phyloP scores from a whole-genome alignment of 2,113 vertebrate species.

The Columba janthina region DNA sequence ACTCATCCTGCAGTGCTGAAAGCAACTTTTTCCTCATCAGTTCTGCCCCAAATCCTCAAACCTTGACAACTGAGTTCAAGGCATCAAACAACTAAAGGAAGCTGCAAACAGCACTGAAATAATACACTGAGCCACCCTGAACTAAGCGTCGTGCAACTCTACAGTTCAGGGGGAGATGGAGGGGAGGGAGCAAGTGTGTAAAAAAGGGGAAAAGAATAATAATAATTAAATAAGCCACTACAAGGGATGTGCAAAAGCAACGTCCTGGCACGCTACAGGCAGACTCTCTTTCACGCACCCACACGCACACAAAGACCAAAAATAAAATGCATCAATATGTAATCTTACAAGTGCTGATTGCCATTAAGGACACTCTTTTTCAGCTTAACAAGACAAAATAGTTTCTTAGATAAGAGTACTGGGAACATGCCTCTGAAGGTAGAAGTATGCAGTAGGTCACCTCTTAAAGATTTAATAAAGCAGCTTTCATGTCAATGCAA shows the following conservation, averaged over 20 bases:
- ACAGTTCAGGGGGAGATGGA: background rate
- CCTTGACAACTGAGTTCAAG: background rate
- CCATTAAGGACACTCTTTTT: conserved; percentile 77
- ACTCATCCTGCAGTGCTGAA: conserved; percentile 14
- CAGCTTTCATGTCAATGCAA: conserved; percentile 95
- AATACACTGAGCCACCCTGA: background rate
- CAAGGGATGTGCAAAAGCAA: conserved; percentile 68
- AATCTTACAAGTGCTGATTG: conserved; percentile 76
- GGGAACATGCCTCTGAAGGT: conserved; percentile 77
- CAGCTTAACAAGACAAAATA: conserved; percentile 73
- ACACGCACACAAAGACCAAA: conserved; percentile 55
- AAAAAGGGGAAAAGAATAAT: background rate
- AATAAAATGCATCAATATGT: conserved; percentile 62
- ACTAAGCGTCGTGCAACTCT: background rate
- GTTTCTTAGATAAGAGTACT: conserved; percentile 68
- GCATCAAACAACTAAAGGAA: background rate
- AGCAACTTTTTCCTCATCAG: background rate
- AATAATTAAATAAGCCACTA: conserved; percentile 49
- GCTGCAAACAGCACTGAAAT: conserved; percentile 36
- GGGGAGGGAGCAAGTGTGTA: background rate
- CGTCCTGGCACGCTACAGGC: conserved; percentile 36
- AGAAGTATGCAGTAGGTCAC: conserved; percentile 77
- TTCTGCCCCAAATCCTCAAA: background rate
- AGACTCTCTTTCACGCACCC: conserved; percentile 31
- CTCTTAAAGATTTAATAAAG: conserved; percentile 84